These are phyloP conservation scores for Guaruba guarouba DNA, from an alignment of 2,113 vertebrate genomes.

Conservation along the genomic window DNA sequence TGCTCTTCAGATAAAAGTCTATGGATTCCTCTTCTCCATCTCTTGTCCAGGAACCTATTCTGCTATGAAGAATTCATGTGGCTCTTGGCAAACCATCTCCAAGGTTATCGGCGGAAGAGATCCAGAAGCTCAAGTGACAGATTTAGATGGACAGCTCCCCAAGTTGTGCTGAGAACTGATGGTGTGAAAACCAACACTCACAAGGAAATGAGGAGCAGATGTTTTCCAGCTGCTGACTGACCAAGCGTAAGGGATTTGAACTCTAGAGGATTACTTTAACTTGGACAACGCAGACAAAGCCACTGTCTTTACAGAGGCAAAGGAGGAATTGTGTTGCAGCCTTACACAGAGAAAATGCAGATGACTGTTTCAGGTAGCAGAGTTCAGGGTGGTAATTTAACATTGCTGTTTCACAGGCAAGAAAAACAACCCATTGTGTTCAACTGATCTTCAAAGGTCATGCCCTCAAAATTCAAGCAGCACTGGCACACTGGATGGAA, in stretches of 20 bases:
- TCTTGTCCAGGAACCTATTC: background rate
- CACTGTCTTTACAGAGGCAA: background rate
- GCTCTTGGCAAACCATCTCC: background rate
- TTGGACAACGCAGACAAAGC: background rate
- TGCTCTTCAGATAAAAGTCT: background rate
- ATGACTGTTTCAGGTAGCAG: background rate
- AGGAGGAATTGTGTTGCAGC: background rate
- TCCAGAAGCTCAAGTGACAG: background rate
- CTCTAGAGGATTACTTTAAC: background rate
- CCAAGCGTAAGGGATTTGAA: background rate
- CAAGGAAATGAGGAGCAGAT: slow-evolving; percentile 11
- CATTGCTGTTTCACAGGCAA: background rate
- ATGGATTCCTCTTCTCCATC: background rate
- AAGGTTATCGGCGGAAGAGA: background rate
- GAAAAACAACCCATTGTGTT: background rate
- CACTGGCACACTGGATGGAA: background rate
- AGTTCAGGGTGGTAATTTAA: background rate
- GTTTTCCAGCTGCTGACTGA: background rate
- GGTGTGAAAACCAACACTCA: background rate
- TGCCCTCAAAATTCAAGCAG: background rate
- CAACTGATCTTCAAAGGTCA: background rate
- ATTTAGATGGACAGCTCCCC: background rate
- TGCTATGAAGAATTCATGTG: background rate
- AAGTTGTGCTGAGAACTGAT: background rate
- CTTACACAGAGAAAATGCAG: background rate